Conservation (phyloP, 2,797 vertebrate species). For the Lycodopsis pacificus region DNA sequence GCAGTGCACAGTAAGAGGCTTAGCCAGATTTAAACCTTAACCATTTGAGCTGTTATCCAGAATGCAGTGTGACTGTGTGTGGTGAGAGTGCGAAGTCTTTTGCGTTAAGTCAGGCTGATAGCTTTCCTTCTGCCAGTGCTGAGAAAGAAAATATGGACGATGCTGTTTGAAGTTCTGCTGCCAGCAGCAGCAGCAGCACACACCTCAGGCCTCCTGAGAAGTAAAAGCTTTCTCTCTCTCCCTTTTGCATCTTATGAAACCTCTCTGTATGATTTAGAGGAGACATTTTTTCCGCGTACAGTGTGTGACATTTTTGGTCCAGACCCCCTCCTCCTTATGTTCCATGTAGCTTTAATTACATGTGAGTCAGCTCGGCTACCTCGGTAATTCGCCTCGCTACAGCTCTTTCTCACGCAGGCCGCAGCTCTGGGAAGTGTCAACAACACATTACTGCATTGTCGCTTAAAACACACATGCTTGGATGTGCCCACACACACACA, state of each 20-base stretch:
- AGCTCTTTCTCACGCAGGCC: slow-evolving; percentile 57
- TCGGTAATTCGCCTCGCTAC: slow-evolving; percentile 65
- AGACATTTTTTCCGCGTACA: background rate
- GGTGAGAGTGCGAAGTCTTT: background rate
- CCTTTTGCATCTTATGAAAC: background rate
- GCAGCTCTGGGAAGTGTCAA: slow-evolving; percentile 49
- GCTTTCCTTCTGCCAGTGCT: background rate
- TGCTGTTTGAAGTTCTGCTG: slow-evolving; percentile 47
- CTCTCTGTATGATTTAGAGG: slow-evolving; percentile 10
- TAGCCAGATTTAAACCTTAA: slow-evolving; percentile 25
- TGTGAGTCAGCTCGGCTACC: slow-evolving; percentile 71
- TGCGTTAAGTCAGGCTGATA: slow-evolving; percentile 3
- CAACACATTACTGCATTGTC: slow-evolving; percentile 53
- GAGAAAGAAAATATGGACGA: background rate
- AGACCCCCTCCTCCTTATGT: slow-evolving; percentile 43
- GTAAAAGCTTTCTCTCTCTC: slow-evolving; percentile 16
- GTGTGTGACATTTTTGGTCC: slow-evolving; percentile 18
- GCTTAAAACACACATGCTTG: slow-evolving; percentile 33
- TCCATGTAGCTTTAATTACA: slow-evolving; percentile 69
- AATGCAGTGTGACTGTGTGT: slow-evolving; percentile 1
- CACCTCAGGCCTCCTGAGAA: slow-evolving; percentile 25
- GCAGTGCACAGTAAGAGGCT: slow-evolving; percentile 30
- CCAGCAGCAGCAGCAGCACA: background rate
- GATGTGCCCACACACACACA: slow-evolving; percentile 21
- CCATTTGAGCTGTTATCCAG: background rate